Base-by-base conservation (phyloP, 2,888 invertebrate species). In the Scaptomyza reducta region DNA sequence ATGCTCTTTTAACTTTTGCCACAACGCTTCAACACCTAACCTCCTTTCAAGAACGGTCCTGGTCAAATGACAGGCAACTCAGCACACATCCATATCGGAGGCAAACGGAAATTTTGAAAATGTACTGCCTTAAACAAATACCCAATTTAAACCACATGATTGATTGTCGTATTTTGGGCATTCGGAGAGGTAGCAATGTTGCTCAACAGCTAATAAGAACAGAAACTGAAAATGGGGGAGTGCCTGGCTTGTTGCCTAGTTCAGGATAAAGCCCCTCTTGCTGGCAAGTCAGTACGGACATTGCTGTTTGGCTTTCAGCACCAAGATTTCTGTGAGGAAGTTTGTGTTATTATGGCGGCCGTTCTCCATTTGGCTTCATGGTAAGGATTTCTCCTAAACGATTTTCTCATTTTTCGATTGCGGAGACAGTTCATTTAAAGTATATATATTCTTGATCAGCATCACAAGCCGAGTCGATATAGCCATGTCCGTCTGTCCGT, bases 111-210 rank as follows among this genome's bases (percentile, higher is more conserved):
- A 27, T 70, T 69, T 63, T 46, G 53, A 76, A 84, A 84, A 82
- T 77, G 49, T 66, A 75, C 74, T 74, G 79, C 71, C 84, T 85
- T 84, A 77, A 78, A 71, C 79, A 85, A 85, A 87, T 87, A 87
- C 78, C 85, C 78, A 87, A 84, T 87, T 87, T 84, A 82, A 85
- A 77, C 84, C 84, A 74, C 79, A 84, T 87, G 87, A 87, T 85
- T 85, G 85, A 87, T 85, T 84, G 82, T 78, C 79, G 67, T 66
- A 65, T 62, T 13, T 35, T 61, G 61, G 55, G 25, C 6, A 18
- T 35, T 31, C 6, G 35, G 25, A 29, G 38, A 40, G 42, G 29
- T 10, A 13, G 16, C n/a, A 42, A 31, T 7, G 18, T 22, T 18
- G 27, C 53, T 50, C 50, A 63, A 40, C 74, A 79, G 63, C 74